Base-by-base conservation (phyloP, 2,113 vertebrate genomes). In the Pteruthius melanotis region DNA sequence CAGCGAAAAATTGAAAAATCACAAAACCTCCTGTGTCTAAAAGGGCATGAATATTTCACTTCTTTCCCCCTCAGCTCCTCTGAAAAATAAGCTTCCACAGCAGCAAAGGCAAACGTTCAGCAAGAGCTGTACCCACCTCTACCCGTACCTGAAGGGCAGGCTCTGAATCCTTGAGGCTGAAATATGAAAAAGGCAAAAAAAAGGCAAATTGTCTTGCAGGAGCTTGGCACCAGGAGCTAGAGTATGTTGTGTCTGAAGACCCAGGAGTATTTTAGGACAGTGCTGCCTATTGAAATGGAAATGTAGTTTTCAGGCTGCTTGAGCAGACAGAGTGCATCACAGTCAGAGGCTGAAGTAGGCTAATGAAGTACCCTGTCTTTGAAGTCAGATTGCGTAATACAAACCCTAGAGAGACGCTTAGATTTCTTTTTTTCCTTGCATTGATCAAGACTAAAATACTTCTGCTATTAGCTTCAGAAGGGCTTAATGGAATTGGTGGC, bases 231-330 rank as follows among this genome's bases (percentile, higher is more conserved):
- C 2, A 2, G 42, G 53, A 65, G 69, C 49, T 72, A 8, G 28
- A 76, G 76, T 45, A 23, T 30, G 52, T 72, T 84, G 47, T 66
- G 52, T 81, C 86, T 89, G 79, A 92, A 82, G 72, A 65, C 64
- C 68, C n/a, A 17, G 49, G 56, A 64, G 64, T 81, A 56, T 84
- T 86, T 96, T 66, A 92, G 85, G 78, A 72, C 72, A 81, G 52
- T n/a, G 68, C 69, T 90, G 79, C 64, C 45, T 75, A 64, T 84
- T 90, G 90, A 87, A 75, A 94, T 78, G 83, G 87, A 95, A 95
- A 95, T 81, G 72, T 39, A 60, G 10, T 78, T 92, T 81, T 59
- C 44, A 63, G 82, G 66, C 87, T 68, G 57, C 57, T 72, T 35
- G 81, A 87, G 60, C 56, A 60, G 75, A 63, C 35, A 35, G 27